Conservation (phyloP, 2,113 vertebrate species). For the Emydura subglobosa region DNA sequence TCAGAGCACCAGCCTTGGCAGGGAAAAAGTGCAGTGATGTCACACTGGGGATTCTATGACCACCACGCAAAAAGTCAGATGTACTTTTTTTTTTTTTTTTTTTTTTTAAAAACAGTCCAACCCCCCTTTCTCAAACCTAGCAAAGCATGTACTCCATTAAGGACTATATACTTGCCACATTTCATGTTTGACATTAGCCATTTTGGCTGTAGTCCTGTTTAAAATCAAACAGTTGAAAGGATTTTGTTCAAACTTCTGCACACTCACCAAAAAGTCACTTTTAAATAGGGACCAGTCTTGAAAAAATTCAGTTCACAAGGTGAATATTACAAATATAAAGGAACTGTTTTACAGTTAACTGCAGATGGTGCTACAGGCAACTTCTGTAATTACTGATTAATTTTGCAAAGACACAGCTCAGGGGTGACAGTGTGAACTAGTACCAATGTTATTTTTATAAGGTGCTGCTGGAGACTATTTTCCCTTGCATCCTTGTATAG, state of each 20-base stretch:
- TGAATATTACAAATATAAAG: fast-evolving
- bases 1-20: not conserved
- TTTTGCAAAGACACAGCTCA: not conserved
- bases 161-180: not conserved
- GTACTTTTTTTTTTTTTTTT: not conserved
- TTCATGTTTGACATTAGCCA: not conserved
- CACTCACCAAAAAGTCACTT: not conserved
- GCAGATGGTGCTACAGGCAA: constrained; percentile 37
- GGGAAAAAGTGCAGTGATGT: fast-evolving
- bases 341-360: not conserved
- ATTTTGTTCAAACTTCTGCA: not conserved
- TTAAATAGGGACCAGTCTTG: not conserved
- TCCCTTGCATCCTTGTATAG: not conserved
- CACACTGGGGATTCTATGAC: not conserved
- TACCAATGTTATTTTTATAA: not conserved
- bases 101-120: not conserved
- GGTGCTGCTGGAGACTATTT: not conserved
- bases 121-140: not conserved
- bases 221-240: not conserved
- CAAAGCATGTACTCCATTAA: not conserved
- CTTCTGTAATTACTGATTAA: not conserved
- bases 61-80: fast-evolving
- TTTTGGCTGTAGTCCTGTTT: not conserved
- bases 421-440: not conserved
- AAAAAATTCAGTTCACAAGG: not conserved